phyloP scores from a whole-genome alignment of 2,113 vertebrate genomes.

The Pipa parva region DNA sequence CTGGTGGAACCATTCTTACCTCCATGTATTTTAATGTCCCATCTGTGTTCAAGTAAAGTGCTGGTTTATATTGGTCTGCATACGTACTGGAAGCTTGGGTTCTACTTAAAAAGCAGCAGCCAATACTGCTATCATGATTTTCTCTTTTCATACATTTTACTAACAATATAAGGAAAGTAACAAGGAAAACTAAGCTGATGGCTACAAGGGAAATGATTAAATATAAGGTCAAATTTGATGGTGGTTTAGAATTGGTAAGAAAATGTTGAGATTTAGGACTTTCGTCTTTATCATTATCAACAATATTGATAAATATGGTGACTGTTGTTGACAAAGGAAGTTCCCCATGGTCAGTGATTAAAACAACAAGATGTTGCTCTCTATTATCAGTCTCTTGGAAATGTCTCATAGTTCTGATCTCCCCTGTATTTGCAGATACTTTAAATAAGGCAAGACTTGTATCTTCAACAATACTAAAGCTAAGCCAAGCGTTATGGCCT shows the following conservation, averaged over 20 bases:
- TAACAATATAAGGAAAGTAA: constrained; percentile 57
- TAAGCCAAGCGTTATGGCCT: constrained; percentile 83
- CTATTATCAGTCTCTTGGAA: constrained; percentile 67
- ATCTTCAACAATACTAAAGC: constrained; percentile 69
- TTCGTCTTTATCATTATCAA: constrained; percentile 66
- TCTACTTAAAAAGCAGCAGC: constrained; percentile 15
- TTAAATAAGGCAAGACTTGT: constrained; percentile 68
- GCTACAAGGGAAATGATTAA: constrained; percentile 72
- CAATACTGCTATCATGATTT: constrained; percentile 12
- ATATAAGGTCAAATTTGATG: constrained; percentile 72
- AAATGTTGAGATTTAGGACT: constrained; percentile 58
- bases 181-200: constrained; percentile 58
- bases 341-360: constrained; percentile 16
- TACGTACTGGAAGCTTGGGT: neutral
- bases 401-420: constrained; percentile 74
- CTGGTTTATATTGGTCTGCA: constrained; percentile 20
- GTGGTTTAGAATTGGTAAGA: constrained; percentile 55
- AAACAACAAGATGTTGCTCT: constrained; percentile 58
- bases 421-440: constrained; percentile 71
- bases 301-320: constrained; percentile 73
- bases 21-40: constrained; percentile 86
- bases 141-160: constrained; percentile 61
- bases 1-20: constrained; percentile 66
- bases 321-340: constrained; percentile 69
- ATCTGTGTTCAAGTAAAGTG: constrained; percentile 78